Evolutionary conservation across 2,113 vertebrate genomes (phyloP).

Genomic region (Chiloscyllium plagiosum): DNA sequence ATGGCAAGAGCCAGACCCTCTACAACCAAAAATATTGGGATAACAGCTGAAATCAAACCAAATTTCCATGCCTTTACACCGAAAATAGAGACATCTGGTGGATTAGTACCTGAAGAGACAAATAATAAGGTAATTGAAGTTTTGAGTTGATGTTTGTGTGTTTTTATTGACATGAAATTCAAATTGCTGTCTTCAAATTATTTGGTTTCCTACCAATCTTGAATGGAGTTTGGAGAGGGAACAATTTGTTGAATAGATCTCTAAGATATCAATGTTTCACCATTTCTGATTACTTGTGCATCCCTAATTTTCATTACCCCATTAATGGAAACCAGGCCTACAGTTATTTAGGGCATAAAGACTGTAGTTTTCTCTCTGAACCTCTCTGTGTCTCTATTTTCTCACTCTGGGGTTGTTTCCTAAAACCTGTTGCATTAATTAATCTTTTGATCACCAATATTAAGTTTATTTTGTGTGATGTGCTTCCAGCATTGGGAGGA

Average conservation of each 20-base stretch:
- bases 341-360: background rate
- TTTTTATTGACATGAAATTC: background rate
- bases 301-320: background rate
- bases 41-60: slow-evolving; percentile 21
- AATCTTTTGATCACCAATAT: background rate
- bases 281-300: background rate
- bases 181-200: background rate
- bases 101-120: background rate
- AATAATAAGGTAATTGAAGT: background rate
- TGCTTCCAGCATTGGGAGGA: background rate
- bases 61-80: slow-evolving; percentile 39
- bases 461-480: no score
- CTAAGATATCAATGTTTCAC: background rate
- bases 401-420: background rate
- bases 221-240: background rate
- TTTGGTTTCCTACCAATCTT: background rate
- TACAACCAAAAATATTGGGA: background rate
- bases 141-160: background rate
- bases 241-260: background rate
- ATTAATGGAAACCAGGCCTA: background rate
- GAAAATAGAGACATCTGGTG: background rate
- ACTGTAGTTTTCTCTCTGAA: background rate
- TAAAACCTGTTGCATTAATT: background rate
- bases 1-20: slow-evolving; percentile 38
- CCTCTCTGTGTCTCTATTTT: background rate